Conservation (phyloP, 2,797 vertebrate genomes). For the Enteromius treurensis region DNA sequence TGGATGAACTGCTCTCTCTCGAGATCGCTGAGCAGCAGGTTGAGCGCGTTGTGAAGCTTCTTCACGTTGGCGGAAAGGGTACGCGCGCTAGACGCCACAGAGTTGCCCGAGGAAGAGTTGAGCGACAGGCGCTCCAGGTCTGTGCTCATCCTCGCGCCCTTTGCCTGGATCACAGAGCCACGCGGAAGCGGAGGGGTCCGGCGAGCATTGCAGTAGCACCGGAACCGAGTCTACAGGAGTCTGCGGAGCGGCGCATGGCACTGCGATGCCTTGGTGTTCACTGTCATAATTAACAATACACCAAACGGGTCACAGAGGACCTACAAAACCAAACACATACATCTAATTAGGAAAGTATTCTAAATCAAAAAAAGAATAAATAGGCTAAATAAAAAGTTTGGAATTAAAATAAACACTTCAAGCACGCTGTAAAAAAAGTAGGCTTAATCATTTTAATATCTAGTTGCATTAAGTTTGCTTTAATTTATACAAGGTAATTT, state of each 20-base stretch:
- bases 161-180: constrained; percentile 63
- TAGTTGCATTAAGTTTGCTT: background rate
- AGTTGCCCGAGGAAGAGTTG: constrained; percentile 78
- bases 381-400: background rate
- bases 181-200: constrained; percentile 61
- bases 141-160: constrained; percentile 80
- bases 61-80: constrained; percentile 92
- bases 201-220: constrained; percentile 58
- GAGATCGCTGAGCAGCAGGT: constrained; percentile 87
- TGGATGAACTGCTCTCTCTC: constrained; percentile 96
- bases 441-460: background rate
- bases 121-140: constrained; percentile 87
- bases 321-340: background rate
- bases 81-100: constrained; percentile 82
- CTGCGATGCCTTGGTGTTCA: constrained; percentile 63
- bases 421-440: background rate
- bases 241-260: constrained; percentile 63
- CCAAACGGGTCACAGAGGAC: constrained; percentile 51
- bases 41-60: constrained; percentile 93
- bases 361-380: background rate
- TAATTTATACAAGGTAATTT: background rate
- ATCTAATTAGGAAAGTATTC: background rate
- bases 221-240: constrained; percentile 49
- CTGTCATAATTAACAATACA: constrained; percentile 46
- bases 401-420: background rate